Conservation (phyloP, 2,888 invertebrate genomes). For the Scelioninae gen. 1 region DNA sequence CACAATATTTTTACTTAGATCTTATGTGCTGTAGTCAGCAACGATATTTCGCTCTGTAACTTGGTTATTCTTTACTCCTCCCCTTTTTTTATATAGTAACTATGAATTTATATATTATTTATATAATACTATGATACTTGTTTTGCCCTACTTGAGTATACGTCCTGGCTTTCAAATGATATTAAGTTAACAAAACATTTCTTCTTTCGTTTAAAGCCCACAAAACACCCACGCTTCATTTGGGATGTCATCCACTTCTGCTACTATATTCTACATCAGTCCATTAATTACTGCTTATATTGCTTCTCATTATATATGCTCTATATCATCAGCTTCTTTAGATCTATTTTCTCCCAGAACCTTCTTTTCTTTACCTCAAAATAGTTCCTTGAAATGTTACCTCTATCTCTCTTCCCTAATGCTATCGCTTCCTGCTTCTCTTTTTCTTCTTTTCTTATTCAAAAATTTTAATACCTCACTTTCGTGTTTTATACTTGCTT, state of each 20-base stretch:
- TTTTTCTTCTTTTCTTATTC: slow-evolving; percentile 1
- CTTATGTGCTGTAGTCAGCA: not conserved
- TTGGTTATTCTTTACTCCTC: not conserved
- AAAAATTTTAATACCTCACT: not conserved
- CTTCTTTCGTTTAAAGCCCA: no score
- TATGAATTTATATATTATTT: no score
- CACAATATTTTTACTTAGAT: not conserved
- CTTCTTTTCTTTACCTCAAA: not conserved
- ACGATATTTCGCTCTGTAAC: not conserved
- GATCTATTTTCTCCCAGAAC: slow-evolving; percentile 1
- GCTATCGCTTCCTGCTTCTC: no score
- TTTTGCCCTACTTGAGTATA: no score
- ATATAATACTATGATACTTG: no score
- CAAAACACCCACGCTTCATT: no score
- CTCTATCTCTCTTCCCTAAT: not conserved
- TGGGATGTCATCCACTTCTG: not conserved
- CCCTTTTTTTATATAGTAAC: not conserved
- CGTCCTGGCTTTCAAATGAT: no score
- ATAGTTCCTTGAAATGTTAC: not conserved
- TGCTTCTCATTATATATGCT: not conserved
- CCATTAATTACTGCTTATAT: not conserved
- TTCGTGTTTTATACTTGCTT: not conserved
- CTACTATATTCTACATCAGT: not conserved
- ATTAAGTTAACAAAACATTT: no score
- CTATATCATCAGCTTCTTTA: not conserved